A percentile compares a stretch with the other conserved stretches of the same genome.
These are phyloP conservation scores for Sparus aurata DNA, from an alignment of 2,797 vertebrate genomes.

Conservation along the genomic window DNA sequence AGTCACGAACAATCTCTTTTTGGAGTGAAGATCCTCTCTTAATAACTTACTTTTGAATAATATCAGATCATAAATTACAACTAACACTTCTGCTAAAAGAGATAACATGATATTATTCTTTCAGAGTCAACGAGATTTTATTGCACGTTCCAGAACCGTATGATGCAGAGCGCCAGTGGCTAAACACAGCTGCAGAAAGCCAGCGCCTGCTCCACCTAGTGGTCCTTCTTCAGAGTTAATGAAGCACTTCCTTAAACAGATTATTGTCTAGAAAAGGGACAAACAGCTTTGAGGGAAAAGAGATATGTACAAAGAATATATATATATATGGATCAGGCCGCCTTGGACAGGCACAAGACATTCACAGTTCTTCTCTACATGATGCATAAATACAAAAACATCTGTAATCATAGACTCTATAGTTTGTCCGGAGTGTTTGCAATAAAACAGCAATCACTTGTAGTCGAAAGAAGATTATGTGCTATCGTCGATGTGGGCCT, in stretches of 20 bases:
- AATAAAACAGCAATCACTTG: conserved; percentile 67
- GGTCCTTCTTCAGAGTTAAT: conserved; percentile 43
- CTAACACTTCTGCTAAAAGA: conserved; percentile 29
- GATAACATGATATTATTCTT: conserved; percentile 42
- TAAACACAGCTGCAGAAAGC: conserved; percentile 10
- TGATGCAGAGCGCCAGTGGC: conserved; percentile 22
- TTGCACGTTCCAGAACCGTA: conserved; percentile 75
- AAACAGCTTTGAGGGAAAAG: conserved; percentile 35
- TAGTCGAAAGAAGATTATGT: conserved; percentile 38
- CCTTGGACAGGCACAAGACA: conserved; percentile 79
- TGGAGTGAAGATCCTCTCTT: conserved; percentile 17
- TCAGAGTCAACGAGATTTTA: conserved; percentile 54
- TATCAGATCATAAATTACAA: conserved; percentile 47
- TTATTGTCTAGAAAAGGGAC: conserved; percentile 41
- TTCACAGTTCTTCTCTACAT: conserved; percentile 76
- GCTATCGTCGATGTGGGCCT: conserved; percentile 43
- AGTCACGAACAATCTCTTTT: conserved; percentile 17
- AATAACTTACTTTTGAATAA: conserved; percentile 40
- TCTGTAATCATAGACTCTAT: conserved; percentile 42
- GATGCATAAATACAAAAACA: conserved; percentile 72
- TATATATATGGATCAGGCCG: conserved; percentile 70
- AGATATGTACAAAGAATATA: conserved; percentile 67
- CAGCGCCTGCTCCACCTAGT: conserved; percentile 36
- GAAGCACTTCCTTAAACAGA: conserved; percentile 57
- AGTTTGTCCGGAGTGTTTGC: conserved; percentile 58